Base-by-base conservation (phyloP, 2,113 vertebrate genomes). In the Microtus montanus region DNA sequence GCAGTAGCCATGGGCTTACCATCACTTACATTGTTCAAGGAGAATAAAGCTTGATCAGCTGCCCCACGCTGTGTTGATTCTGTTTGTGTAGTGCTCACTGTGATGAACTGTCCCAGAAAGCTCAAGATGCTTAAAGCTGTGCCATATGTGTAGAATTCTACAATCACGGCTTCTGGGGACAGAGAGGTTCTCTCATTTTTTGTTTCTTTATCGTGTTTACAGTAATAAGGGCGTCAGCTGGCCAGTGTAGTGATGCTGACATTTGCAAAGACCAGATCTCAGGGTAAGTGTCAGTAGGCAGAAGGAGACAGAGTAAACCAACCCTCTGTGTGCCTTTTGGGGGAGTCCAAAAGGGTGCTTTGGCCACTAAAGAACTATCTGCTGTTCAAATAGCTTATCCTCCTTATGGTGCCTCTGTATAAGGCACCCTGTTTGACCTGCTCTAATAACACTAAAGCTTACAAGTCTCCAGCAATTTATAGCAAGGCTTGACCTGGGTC, bases 31-130 rank as follows among this genome's bases (percentile, higher is more conserved):
- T 68, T 79, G 38, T 44, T 15, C 58, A 4, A 28, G 85, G 49
- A 58, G 87, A 82, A 71, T 47, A 91, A 80, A 92, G 33, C 66
- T 41, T 38, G 80, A 89, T 86, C 92, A 83, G 33, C 54, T 78
- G 44, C 4, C 15, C 49, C 19, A 19, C 47, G 35, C 3, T 82
- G 63, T 47, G 33, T 54, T 38, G 41, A 52, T 47, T 7, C 30
- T 71, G 9, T 4, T 74, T 4, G 74, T 82, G 61, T 66, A 64
- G 73, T 38, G 68, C 61, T 15, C 11, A n/a, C 84, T 70, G 13
- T 89, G 49, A 73, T 78, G 52, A 14, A 71, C 7, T 17, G 70
- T 15, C 92, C 30, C 19, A 33, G 49, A 87, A 87, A 70, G 10
- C 0, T 33, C 77, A 77, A 86, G 28, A n/a, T 85, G 12, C 70